Evolutionary conservation across 2,888 invertebrate species (phyloP).

Genomic region (Bembecia ichneumoniformis): DNA sequence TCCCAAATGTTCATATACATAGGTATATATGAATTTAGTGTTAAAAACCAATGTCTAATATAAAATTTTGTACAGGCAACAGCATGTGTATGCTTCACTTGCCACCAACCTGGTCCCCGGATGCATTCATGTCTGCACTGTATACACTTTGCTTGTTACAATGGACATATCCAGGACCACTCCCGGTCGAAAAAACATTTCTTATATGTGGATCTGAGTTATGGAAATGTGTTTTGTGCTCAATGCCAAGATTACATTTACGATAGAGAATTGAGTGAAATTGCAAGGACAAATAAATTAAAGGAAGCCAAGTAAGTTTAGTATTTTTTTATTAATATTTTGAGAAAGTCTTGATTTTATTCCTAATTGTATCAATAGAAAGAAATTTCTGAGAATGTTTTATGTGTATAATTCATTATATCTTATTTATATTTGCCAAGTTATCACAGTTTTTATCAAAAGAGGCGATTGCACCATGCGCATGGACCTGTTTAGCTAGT

Average conservation of each 20-base stretch:
- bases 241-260: constrained; percentile 95
- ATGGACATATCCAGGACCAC: constrained; percentile 89
- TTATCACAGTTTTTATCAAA: too few species aligned
- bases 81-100: constrained; percentile 86
- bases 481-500: too few species aligned
- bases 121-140: constrained; percentile 90
- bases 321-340: too few species aligned
- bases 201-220: constrained; percentile 88
- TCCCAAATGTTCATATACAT: too few species aligned
- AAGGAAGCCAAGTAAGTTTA: constrained; percentile 69
- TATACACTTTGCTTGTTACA: constrained; percentile 93
- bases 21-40: too few species aligned
- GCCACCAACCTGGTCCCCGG: constrained; percentile 83
- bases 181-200: constrained; percentile 85
- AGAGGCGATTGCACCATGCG: too few species aligned
- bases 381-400: too few species aligned
- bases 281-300: constrained; percentile 65
- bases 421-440: too few species aligned
- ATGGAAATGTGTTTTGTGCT: constrained; percentile 91
- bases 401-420: too few species aligned
- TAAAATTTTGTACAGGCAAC: constrained; percentile 74
- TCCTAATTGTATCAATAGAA: too few species aligned
- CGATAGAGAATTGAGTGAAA: constrained; percentile 78
- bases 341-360: too few species aligned
- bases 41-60: background rate